Evolutionary conservation across 2,797 vertebrate species (phyloP).

Genomic region (Sorex maritimensis): DNA sequence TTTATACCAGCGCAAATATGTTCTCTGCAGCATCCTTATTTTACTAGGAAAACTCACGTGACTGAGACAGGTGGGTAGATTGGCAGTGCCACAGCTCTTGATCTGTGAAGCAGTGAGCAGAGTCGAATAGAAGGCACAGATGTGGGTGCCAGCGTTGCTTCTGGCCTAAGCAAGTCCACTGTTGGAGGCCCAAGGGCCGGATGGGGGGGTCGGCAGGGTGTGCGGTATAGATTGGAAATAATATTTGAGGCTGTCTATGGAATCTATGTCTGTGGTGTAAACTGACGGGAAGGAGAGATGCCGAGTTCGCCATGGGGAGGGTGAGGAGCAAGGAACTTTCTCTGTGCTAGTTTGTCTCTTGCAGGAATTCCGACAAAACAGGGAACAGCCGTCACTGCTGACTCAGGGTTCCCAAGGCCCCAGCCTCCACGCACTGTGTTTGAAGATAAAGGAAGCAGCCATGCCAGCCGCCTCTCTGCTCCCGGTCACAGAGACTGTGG

Average conservation of each 20-base stretch:
- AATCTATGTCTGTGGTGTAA: conserved; percentile 1
- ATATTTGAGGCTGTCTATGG: not conserved
- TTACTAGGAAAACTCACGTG: not conserved
- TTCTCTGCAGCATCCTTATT: not conserved
- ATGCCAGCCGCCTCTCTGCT: not conserved
- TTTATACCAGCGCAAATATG: not conserved
- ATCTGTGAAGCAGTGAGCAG: not conserved
- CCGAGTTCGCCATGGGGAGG: not conserved
- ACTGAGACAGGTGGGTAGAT: not conserved
- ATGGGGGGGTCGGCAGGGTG: no score
- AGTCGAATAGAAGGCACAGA: not conserved
- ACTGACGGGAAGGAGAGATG: not conserved
- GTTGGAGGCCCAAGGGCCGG: no score
- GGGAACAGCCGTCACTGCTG: not conserved
- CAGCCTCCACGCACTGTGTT: not conserved
- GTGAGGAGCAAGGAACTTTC: not conserved
- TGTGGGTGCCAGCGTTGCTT: not conserved
- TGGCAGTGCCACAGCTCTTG: not conserved
- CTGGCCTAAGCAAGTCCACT: no score
- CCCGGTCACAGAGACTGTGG: not conserved
- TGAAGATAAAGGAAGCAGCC: not conserved
- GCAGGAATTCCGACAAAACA: not conserved
- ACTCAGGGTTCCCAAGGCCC: not conserved
- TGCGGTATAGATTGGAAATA: not conserved
- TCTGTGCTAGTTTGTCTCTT: not conserved